Evolutionary conservation across 2,797 vertebrate genomes (phyloP), one percentile per base, ranked within the genome.

Genomic region (Tenualosa thibaudeaui): DNA sequence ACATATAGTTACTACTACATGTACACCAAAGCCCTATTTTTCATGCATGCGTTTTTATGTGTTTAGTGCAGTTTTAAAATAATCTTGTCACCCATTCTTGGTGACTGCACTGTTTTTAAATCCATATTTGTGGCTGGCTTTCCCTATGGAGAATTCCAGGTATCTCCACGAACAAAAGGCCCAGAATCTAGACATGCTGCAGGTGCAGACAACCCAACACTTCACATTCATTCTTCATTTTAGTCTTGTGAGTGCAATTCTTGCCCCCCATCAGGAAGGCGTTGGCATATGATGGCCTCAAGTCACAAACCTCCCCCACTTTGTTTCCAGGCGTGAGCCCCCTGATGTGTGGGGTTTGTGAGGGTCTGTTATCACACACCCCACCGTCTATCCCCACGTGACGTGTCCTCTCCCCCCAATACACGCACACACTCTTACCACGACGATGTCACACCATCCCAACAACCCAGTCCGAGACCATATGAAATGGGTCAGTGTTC

Each of bases 401-500:
- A 95, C 92, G 94, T 87, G 90, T 82, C 84, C 87, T 92, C 88
- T 91, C 88, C 87, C 91, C 94, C 86, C 90, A 91, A 93, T 92
- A 94, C 91, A 94, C 94, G 93, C 93, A 94, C 92, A 92, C 93
- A 94, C 93, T 93, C 91, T 93, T 93, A 94, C 91, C 91, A 89
- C 90, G 92, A 88, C 92, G 93, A 96, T 96, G 96, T 95, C 95
- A 92, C 95, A 96, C 92, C 94, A 95, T 94, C 93, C 94, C 91
- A 95, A 94, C 95, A 95, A 88, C 93, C 92, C 94, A 91, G 94
- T 95, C 88, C 95, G 95, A 93, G 95, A 95, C 90, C 95, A 96
- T 94, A 95, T 95, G 95, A 96, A 96, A 94, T 96, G 95, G 95
- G 95, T 96, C 93, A 95, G 95, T 95, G 91, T 91, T 19, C 40